phyloP scores from a whole-genome alignment of 2,888 invertebrate genomes.

The Ethmia dodecea region DNA sequence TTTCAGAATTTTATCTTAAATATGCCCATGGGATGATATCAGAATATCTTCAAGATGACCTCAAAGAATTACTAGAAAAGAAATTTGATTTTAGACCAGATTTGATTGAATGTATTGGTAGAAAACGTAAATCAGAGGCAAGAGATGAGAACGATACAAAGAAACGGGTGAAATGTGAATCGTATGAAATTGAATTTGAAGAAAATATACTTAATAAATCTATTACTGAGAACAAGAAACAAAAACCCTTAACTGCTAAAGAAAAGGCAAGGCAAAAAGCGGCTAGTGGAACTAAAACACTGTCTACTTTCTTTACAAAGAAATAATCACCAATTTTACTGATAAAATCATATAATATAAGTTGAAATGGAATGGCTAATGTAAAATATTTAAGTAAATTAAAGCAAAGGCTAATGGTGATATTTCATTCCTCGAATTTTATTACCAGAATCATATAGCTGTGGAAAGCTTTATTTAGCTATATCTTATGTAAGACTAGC shows the following conservation, averaged over 20 bases:
- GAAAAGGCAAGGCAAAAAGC: constrained; percentile 87
- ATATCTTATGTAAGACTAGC: too few relatives aligned
- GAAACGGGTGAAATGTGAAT: constrained; percentile 54
- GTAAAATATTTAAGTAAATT: too few relatives aligned
- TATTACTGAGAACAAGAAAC: constrained; percentile 63
- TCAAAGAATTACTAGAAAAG: constrained; percentile 80
- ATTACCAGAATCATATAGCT: too few relatives aligned
- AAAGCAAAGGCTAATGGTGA: too few relatives aligned
- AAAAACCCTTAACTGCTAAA: constrained; percentile 79
- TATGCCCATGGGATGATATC: constrained; percentile 89
- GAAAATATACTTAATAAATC: constrained; percentile 43
- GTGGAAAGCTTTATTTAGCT: too few relatives aligned
- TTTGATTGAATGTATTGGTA: constrained; percentile 58
- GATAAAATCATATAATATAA: not conserved
- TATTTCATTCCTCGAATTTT: too few relatives aligned
- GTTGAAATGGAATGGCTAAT: not conserved
- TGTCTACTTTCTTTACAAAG: constrained; percentile 88
- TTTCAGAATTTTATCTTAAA: constrained; percentile 80
- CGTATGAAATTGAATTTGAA: constrained; percentile 39
- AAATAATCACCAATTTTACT: constrained; percentile 41
- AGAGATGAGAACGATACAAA: constrained; percentile 54
- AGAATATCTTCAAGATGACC: constrained; percentile 84
- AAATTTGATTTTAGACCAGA: constrained; percentile 82
- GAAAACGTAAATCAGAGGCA: constrained; percentile 73
- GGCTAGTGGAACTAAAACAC: constrained; percentile 87